Evolutionary conservation across 2,113 vertebrate genomes (phyloP).

Genomic region (Struthidea cinerea): DNA sequence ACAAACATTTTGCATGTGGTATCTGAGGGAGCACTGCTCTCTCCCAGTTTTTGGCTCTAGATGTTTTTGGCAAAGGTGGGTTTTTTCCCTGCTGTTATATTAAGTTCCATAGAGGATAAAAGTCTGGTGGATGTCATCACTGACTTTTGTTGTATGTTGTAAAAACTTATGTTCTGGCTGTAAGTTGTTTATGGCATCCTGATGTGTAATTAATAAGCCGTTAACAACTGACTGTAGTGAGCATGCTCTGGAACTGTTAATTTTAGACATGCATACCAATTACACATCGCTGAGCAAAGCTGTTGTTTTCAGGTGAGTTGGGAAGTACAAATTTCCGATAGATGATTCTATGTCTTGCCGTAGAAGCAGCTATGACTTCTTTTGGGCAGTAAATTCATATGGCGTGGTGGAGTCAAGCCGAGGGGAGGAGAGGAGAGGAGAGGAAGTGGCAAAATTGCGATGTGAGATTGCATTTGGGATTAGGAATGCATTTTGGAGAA

Average conservation of each 20-base stretch:
- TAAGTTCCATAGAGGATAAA: not conserved
- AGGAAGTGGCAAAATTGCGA: not conserved
- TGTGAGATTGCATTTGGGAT: not conserved
- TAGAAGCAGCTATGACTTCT: not conserved
- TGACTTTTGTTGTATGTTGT: not conserved
- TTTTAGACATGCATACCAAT: not conserved
- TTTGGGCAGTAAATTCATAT: not conserved
- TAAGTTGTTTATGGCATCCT: not conserved
- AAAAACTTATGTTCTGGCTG: not conserved
- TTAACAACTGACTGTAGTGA: not conserved
- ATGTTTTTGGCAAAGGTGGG: not conserved
- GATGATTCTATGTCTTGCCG: not conserved
- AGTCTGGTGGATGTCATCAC: not conserved
- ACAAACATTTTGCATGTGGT: not conserved
- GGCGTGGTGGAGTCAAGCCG: not conserved
- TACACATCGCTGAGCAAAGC: not conserved
- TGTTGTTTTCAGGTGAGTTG: not conserved
- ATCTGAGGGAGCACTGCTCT: not conserved
- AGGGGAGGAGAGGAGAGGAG: not conserved
- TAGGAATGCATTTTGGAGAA: not conserved
- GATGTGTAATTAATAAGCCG: not conserved
- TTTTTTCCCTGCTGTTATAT: not conserved
- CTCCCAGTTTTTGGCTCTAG: not conserved
- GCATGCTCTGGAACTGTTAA: not conserved
- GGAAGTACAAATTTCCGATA: not conserved